Evolutionary conservation across 1,140 invertebrate species (phyloP).

Genomic region (Drosophila virilis): DNA sequence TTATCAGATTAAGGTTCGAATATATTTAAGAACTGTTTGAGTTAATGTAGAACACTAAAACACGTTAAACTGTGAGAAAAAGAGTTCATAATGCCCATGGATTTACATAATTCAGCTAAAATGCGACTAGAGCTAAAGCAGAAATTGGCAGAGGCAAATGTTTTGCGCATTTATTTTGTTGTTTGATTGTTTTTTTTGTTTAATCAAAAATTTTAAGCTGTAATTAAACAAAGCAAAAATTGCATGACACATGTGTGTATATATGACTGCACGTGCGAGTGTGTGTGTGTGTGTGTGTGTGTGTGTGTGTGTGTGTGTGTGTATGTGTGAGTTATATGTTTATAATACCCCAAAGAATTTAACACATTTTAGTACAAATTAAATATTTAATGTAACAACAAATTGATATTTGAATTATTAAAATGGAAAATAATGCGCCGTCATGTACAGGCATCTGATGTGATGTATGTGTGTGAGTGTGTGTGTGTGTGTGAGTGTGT

Average conservation of each 20-base stretch:
- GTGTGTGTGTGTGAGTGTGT: conserved; percentile 16
- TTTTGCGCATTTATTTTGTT: conserved; percentile 23
- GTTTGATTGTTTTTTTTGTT: conserved; percentile 52
- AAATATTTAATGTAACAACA: conserved; percentile 82
- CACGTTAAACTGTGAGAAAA: background rate
- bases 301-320: conserved; percentile 8
- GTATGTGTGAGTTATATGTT: conserved; percentile 29
- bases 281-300: background rate
- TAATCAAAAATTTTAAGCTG: conserved; percentile 79
- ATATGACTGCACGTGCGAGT: background rate
- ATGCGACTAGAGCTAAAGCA: conserved; percentile 9
- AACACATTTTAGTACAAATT: conserved; percentile 83
- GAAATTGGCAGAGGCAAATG: conserved; percentile 43
- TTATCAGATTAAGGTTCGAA: background rate
- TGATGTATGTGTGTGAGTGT: conserved; percentile 20
- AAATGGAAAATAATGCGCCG: conserved; percentile 79
- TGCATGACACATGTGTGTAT: conserved; percentile 50
- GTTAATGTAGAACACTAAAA: background rate
- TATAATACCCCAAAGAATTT: conserved; percentile 80
- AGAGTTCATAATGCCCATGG: background rate
- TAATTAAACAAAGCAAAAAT: conserved; percentile 79
- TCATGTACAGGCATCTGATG: conserved; percentile 56
- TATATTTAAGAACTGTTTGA: background rate
- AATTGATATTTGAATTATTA: conserved; percentile 83
- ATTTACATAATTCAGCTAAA: conserved; percentile 27